These are phyloP conservation scores for Pachydiplax longipennis DNA, from an alignment of 2,888 invertebrate species.

Conservation along the genomic window DNA sequence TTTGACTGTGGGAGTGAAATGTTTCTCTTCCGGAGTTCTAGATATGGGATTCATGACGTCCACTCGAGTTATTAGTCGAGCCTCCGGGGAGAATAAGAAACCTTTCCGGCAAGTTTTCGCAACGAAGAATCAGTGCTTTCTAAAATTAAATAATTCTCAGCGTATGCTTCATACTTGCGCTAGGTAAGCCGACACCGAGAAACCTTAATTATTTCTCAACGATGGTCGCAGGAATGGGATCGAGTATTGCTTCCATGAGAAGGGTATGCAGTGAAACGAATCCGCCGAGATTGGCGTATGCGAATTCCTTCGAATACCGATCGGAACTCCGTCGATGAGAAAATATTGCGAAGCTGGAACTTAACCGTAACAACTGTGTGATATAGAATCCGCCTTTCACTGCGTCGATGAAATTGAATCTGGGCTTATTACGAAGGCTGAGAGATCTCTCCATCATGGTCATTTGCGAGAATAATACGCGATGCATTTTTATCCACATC, in stretches of 20 bases:
- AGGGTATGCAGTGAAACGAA: too few relatives aligned
- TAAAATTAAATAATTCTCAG: not conserved
- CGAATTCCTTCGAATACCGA: too few relatives aligned
- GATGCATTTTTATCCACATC: not conserved
- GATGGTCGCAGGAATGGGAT: too few relatives aligned
- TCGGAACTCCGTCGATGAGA: too few relatives aligned
- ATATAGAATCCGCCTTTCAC: not conserved
- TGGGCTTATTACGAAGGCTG: not conserved
- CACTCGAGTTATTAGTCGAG: too few relatives aligned
- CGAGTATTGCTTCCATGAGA: too few relatives aligned
- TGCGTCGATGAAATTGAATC: not conserved
- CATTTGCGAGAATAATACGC: not conserved
- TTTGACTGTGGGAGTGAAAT: not conserved
- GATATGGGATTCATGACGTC: not conserved
- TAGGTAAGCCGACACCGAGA: too few relatives aligned
- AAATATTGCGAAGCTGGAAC: too few relatives aligned
- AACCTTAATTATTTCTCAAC: too few relatives aligned
- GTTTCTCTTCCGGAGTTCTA: constrained; percentile 19
- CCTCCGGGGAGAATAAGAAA: not conserved
- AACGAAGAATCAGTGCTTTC: not conserved
- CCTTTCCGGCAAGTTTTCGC: not conserved
- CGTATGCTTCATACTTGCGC: too few relatives aligned
- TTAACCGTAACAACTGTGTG: not conserved
- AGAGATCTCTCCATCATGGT: not conserved
- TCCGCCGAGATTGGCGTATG: too few relatives aligned